Base-by-base conservation (phyloP, 2,888 invertebrate species). In the Eugnorisma glareosa region DNA sequence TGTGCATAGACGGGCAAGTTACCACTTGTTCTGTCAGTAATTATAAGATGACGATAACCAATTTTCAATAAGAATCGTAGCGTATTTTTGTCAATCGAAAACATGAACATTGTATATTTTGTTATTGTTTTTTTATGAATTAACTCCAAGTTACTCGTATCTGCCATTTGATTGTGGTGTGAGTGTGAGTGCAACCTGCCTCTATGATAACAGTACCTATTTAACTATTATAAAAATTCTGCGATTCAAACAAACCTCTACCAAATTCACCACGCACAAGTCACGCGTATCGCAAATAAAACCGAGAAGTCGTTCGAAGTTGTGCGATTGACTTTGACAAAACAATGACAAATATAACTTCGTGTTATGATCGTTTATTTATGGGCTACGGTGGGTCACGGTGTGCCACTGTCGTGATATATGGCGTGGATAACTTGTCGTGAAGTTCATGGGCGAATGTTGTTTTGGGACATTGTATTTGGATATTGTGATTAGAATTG, bases 311-410 rank as follows among this genome's bases (percentile, higher is more conserved):
- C 45, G 31, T 73, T 69, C 15, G 31, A 79, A 86, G 57, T 86
- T 63, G 28, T 31, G 11, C 73, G 76, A 79, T 79, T 70, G 76
- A 73, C 81, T 87, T 74, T 76, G 75, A 79, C 80, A 81, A 88
- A 81, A 79, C 79, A 77, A 77, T 66, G 76, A 77, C 48, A 79
- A 74, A 75, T 69, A 76, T 48, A 69, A 70, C 63, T 84, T 82
- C n/a, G 63, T 73, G 59, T 51, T 75, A 68, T 81, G 70, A 74
- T 76, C 21, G 45, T 48, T 82, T 87, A 82, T 82, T 87, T 84
- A 72, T 70, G 28, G 54, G 40, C 13, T 21, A 10, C 40, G 48
- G 24, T 63, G n/a, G 54, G 45, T 10, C 24, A 13, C 43, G 43
- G 21, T 68, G 51, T 61, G n/a, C 24, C 31, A 28, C 4, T 11